Base-by-base conservation (phyloP, 2,888 invertebrate species). In the Chamaedrilus cognettii region DNA sequence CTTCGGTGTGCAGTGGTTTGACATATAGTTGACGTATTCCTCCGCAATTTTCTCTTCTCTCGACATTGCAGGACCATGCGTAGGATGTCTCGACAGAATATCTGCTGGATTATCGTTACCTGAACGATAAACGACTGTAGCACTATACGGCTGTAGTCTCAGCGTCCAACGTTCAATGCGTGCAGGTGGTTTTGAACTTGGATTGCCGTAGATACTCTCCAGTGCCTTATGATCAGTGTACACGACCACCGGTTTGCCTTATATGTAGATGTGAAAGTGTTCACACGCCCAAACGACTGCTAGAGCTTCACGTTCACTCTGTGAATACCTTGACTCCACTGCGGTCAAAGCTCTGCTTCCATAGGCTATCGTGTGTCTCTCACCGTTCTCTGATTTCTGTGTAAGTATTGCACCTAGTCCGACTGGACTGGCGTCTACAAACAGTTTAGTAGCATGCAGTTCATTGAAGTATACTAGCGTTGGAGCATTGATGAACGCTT, bases 211-310 rank as follows among this genome's bases (percentile, higher is more conserved):
- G n/a, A n/a, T n/a, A n/a, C n/a, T n/a, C n/a, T 67, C 65, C 7
- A 79, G 51, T 15, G 78, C 74, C 66, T 76, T 75, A 65, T 79
- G 78, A 60, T 77, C 77, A 11, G 74, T 76, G 55, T 73, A 35
- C 1, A 79, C 57, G 1, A 56, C 70, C 64, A 79, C 75, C 31
- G 66, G 60, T 15, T n/a, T 66, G 33, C 78, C 79, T 62, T 70
- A 72, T 4, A 79, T 56, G 58, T 74, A 78, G 28, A 76, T 31
- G 49, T 76, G 71, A 66, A 76, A 79, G 57, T 77, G 76, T 66
- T 78, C 76, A 51, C 73, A 75, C 4, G 72, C 73, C 76, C 74
- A 78, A 30, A 64, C 55, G 23, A 70, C 35, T 4, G 61, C 63
- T 7, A 60, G 64, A 19, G 66, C 69, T 60, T 77, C 75, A 5